Evolutionary conservation across 2,888 invertebrate genomes (phyloP), one percentile per base, ranked within the genome.

Genomic region (Leptopilina syphax): DNA sequence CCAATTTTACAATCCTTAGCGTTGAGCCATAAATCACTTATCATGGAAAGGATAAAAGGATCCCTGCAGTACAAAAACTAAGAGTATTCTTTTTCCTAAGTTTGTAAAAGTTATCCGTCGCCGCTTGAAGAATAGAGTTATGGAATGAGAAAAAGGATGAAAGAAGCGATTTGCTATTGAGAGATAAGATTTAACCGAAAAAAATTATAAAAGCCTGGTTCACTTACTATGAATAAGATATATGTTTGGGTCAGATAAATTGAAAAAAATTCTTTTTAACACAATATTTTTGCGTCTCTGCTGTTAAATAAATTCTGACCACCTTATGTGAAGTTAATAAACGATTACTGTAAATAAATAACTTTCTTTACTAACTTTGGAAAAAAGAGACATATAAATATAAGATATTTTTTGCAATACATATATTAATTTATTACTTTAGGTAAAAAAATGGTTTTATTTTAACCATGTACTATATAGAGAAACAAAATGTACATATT

Each of bases 1-100:
- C 13, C 54, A 27, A 70, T 70, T 47, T 70, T 50, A 70, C 70
- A 47, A 54, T 70, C 54, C 24, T 50, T 70, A 9, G 27, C 27
- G 24, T 70, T 54, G 54, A 54, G 70, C 70, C 70, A 70, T 70
- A 70, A 70, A 70, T 70, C 70, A 70, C 54, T 70, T 70, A 70
- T 54, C 70, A 12, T 5, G 3, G 27, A 60, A n/a, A 70, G 50
- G 27, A 70, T 50, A 50, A 70, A 70, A 70, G 50, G 70, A 70
- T 70, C 50, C 27, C 13, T 8, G 3, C 50, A 50, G 50, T 63
- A 12, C 50, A 50, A 70, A 54, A 70, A 70, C 68, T 70, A 50
- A 70, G 47, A 50, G 50, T 70, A 70, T 70, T 70, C 54, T 50
- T 70, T 70, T 27, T 7, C 68, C 13, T 50, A 70, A 70, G 54